Evolutionary conservation across 2,113 vertebrate species (phyloP).

Genomic region (Heterocephalus glaber): DNA sequence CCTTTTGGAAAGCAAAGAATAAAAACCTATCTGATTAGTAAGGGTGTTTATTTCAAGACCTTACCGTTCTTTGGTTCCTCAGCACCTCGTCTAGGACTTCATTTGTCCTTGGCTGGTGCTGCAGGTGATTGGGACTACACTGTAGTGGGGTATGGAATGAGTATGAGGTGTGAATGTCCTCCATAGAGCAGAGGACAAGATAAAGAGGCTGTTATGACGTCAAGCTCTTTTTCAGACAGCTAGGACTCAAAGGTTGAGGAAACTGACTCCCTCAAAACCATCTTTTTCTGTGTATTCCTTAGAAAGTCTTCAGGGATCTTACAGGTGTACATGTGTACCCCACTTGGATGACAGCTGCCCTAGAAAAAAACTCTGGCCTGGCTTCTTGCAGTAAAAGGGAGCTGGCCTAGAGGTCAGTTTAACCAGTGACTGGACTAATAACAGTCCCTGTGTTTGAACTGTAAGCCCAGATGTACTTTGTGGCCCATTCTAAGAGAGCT

Average conservation of each 20-base stretch:
- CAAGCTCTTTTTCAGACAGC: not conserved
- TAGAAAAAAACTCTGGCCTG: not conserved
- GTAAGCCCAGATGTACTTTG: not conserved
- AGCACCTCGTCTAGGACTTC: not conserved
- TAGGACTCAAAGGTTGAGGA: not conserved
- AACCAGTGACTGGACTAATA: not conserved
- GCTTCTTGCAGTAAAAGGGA: not conserved
- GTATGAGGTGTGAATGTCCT: not conserved
- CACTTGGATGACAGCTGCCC: not conserved
- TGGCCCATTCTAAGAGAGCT: not conserved
- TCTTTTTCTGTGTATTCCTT: not conserved
- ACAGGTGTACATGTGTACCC: too few relatives aligned
- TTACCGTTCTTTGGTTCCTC: not conserved
- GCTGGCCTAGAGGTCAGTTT: rapidly evolving
- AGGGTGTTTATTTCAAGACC: conserved; percentile 13
- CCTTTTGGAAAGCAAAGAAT: not conserved
- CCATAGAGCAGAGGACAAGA: not conserved
- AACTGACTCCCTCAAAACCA: not conserved
- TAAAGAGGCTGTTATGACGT: not conserved
- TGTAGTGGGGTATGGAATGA: not conserved
- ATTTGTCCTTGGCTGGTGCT: not conserved
- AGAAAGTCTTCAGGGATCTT: not conserved
- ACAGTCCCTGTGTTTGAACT: not conserved
- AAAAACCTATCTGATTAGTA: not conserved
- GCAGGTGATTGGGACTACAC: not conserved